A percentile compares a stretch with the other conserved stretches of the same genome.
These are phyloP conservation scores for Pitangus sulphuratus DNA, from an alignment of 2,797 vertebrate species.

Conservation along the genomic window DNA sequence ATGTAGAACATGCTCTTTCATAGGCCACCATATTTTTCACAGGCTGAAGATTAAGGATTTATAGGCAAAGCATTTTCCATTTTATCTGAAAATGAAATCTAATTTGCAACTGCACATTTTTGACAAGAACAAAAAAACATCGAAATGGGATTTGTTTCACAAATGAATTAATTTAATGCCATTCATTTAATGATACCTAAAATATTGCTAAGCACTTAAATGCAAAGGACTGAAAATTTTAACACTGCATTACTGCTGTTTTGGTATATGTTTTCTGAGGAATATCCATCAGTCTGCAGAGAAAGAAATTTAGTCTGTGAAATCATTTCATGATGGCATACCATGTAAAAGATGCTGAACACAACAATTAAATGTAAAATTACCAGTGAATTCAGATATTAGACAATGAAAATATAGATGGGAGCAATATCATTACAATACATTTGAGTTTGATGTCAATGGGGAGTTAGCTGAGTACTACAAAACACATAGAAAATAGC, in stretches of 20 bases:
- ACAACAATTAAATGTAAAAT: background rate
- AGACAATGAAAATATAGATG: background rate
- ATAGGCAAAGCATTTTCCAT: background rate
- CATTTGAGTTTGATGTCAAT: background rate
- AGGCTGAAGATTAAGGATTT: background rate
- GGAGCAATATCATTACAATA: background rate
- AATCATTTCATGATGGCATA: background rate
- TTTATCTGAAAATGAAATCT: background rate
- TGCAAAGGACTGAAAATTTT: background rate
- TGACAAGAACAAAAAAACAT: background rate
- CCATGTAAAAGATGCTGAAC: background rate
- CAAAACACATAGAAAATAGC: background rate
- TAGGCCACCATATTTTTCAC: conserved; percentile 1
- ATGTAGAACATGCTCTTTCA: background rate
- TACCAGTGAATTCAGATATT: background rate
- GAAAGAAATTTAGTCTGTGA: background rate
- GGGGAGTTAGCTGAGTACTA: background rate
- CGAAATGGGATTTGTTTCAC: background rate
- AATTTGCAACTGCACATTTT: background rate
- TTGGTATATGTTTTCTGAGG: background rate
- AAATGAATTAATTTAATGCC: background rate
- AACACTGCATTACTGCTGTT: background rate
- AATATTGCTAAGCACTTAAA: background rate
- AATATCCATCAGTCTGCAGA: background rate
- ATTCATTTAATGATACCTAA: background rate